A percentile compares a stretch with the other conserved stretches of the same genome.
phyloP scores from a whole-genome alignment of 2,888 invertebrate species.

The Heliconius aoede region DNA sequence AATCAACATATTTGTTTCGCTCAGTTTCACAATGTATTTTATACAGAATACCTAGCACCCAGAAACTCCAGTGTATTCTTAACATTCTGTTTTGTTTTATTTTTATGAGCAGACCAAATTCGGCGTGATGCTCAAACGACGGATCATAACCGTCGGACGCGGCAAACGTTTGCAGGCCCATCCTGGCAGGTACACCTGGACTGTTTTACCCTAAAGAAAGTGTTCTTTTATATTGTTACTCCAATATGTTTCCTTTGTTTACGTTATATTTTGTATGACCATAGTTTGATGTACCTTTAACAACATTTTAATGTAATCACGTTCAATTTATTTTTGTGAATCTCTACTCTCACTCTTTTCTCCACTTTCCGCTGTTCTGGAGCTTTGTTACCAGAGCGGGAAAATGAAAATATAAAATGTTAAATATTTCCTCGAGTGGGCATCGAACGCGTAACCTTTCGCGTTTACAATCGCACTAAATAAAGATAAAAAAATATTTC shows the following conservation, averaged over 20 bases:
- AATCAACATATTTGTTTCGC: slow-evolving; percentile 25
- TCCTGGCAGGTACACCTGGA: slow-evolving; percentile 57
- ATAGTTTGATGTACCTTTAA: background rate
- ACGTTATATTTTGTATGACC: slow-evolving; percentile 4
- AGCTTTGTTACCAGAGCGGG: background rate
- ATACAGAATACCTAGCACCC: slow-evolving; percentile 61
- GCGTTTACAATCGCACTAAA: too few relatives aligned
- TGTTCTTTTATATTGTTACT: slow-evolving; percentile 56
- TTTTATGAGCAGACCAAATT: slow-evolving; percentile 79
- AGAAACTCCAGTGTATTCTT: slow-evolving; percentile 68
- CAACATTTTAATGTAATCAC: background rate
- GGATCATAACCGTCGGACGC: slow-evolving; percentile 79
- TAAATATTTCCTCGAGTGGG: background rate
- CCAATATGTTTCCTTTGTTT: slow-evolving; percentile 14
- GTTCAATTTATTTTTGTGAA: background rate
- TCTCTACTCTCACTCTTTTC: background rate
- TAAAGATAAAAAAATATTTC: too few relatives aligned
- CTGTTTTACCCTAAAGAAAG: slow-evolving; percentile 62
- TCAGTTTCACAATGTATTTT: slow-evolving; percentile 51
- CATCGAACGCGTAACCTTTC: too few relatives aligned
- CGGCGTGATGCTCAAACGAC: slow-evolving; percentile 77
- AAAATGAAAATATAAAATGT: background rate
- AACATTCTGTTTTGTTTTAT: slow-evolving; percentile 70
- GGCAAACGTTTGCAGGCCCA: slow-evolving; percentile 76
- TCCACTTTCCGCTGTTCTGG: background rate